Evolutionary conservation across 2,888 invertebrate species (phyloP).

Genomic region (Thereva nobilitata): DNA sequence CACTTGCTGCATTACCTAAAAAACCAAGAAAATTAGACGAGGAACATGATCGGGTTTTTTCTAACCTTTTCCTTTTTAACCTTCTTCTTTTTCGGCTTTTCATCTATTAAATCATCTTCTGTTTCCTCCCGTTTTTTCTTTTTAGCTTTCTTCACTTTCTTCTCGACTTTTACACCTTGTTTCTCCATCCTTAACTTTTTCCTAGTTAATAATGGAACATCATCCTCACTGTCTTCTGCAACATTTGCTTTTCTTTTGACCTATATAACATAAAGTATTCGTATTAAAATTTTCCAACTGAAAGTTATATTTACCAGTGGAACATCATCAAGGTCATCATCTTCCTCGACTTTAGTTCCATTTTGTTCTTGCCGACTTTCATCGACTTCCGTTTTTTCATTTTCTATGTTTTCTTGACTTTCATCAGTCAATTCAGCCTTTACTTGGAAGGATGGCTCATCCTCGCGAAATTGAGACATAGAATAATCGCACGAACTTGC

Average conservation of each 20-base stretch:
- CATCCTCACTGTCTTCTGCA: slow-evolving; percentile 66
- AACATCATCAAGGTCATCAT: slow-evolving; percentile 74
- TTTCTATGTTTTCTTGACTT: slow-evolving; percentile 55
- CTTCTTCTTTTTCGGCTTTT: slow-evolving; percentile 64
- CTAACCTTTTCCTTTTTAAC: slow-evolving; percentile 52
- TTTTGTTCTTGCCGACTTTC: slow-evolving; percentile 45
- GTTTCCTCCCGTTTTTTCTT: slow-evolving; percentile 65
- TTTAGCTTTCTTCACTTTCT: slow-evolving; percentile 55
- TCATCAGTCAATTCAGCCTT: slow-evolving; percentile 65
- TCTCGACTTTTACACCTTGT: slow-evolving; percentile 56
- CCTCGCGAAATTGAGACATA: slow-evolving; percentile 66
- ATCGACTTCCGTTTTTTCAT: slow-evolving; percentile 52
- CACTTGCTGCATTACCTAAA: slow-evolving; percentile 11
- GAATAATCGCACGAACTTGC: slow-evolving; percentile 75
- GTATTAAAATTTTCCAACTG: neutral
- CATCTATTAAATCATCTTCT: slow-evolving; percentile 62
- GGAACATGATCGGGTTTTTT: neutral
- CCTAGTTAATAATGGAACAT: slow-evolving; percentile 68
- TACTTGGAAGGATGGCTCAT: slow-evolving; percentile 58
- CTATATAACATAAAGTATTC: slow-evolving; percentile 1
- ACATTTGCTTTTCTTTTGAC: slow-evolving; percentile 50
- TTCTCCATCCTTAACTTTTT: slow-evolving; percentile 70
- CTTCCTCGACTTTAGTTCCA: slow-evolving; percentile 46
- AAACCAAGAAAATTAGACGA: slow-evolving; percentile 49
- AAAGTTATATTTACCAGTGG: slow-evolving; percentile 66